phyloP scores from a whole-genome alignment of 2,113 vertebrate species.

The Polyodon spathula region DNA sequence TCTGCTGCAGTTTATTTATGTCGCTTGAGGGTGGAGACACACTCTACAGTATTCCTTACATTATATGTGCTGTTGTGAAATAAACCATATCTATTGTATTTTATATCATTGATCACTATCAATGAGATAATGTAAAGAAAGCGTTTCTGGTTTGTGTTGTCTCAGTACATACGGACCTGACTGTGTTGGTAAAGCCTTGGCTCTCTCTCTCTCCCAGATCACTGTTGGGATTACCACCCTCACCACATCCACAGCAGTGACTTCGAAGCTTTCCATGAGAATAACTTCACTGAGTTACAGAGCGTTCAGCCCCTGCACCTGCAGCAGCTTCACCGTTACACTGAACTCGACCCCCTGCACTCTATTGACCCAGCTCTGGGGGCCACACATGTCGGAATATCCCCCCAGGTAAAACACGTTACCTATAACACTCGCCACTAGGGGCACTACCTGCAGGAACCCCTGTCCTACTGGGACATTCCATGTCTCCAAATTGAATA shows the following conservation, averaged over 20 bases:
- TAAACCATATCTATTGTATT: too few relatives aligned
- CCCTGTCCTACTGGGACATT: too few relatives aligned
- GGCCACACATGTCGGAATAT: constrained; percentile 47
- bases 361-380: constrained; percentile 72
- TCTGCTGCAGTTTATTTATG: too few relatives aligned
- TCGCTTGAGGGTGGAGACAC: too few relatives aligned
- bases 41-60: too few relatives aligned
- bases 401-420: constrained; percentile 34
- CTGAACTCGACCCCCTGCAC: constrained; percentile 72
- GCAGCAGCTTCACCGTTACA: constrained; percentile 73
- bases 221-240: constrained; percentile 82
- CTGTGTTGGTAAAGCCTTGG: constrained; percentile 41
- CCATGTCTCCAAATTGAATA: too few relatives aligned
- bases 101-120: too few relatives aligned
- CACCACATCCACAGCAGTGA: constrained; percentile 71
- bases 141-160: too few relatives aligned
- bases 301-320: constrained; percentile 81
- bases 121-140: too few relatives aligned
- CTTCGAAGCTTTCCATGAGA: constrained; percentile 79
- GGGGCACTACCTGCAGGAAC: too few relatives aligned
- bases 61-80: too few relatives aligned
- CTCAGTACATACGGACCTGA: constrained; percentile 60
- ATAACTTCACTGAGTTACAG: constrained; percentile 91
- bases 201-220: constrained; percentile 53
- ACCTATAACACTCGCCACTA: constrained; percentile 14